These are phyloP conservation scores for Phyllopteryx taeniolatus DNA, from an alignment of 2,113 vertebrate species.

Conservation along the genomic window DNA sequence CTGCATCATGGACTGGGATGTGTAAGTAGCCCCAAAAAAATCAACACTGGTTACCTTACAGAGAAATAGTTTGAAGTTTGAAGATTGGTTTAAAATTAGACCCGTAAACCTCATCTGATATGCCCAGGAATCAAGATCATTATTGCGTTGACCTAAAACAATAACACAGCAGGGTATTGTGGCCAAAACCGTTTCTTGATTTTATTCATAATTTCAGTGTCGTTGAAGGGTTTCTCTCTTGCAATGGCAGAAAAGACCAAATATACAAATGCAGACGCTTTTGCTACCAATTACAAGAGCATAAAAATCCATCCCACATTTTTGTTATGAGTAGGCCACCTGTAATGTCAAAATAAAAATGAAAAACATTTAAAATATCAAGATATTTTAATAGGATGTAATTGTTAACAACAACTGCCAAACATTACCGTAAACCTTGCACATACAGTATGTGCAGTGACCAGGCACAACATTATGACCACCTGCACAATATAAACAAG, in stretches of 20 bases:
- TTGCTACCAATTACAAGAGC: background rate
- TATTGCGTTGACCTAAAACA: background rate
- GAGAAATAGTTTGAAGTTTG: background rate
- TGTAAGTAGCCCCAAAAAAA: constrained; percentile 80
- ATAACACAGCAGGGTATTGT: background rate
- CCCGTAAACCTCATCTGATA: background rate
- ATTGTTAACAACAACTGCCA: background rate
- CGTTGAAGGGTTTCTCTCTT: too few relatives aligned
- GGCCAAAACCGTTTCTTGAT: background rate
- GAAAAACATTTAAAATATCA: background rate
- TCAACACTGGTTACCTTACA: background rate
- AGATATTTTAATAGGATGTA: background rate
- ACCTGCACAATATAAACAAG: too few relatives aligned
- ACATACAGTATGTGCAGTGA: background rate
- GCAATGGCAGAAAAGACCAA: too few relatives aligned
- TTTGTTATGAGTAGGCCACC: too few relatives aligned
- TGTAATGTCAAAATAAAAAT: background rate
- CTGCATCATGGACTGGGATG: constrained; percentile 95
- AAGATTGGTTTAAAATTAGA: too few relatives aligned
- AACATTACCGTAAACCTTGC: background rate
- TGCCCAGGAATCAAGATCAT: background rate
- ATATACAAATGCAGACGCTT: background rate
- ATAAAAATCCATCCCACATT: too few relatives aligned
- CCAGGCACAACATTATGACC: too few relatives aligned
- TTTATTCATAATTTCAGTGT: too few relatives aligned